Base-by-base conservation (phyloP, 2,888 invertebrate species). In the Oscheius onirici region DNA sequence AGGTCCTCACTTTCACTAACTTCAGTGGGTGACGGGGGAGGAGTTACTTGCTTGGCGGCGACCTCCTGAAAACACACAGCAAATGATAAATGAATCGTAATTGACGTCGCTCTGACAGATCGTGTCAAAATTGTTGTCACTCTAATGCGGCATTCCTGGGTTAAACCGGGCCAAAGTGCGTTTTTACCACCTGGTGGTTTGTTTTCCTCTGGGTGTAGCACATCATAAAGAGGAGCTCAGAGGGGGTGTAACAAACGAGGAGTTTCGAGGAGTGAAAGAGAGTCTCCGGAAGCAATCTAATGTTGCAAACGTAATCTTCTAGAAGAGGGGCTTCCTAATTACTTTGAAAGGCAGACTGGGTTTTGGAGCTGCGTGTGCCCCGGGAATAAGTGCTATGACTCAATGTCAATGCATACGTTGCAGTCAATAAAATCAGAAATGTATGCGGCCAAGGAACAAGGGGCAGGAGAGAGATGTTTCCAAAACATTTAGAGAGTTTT, bases 11-110 rank as follows among this genome's bases (percentile, higher is more conserved):
- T 51, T 20, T 51, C 66, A 17, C 49, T 49, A 40, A 49, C 49
- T 63, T 46, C 63, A 11, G 63, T 49, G 49, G 63, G 63, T 22
- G 66, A 52, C 41, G 66, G 54, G 54, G 66, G 66, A 24, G 66
- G 66, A 34, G 66, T 66, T 28, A 54, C 66, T 51, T 66, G 66
- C 54, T 66, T 66, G 52, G 34, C 40, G 65, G 49, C 40, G 66
- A 49, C 41, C 52, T 66, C 66, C 66, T 66, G 54, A 51, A 66
- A 66, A 54, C 24, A 34, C 34, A 61, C 22, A 46, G 58, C 58
- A 58, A 58, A 52, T 52, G 52, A 52, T 24, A 58, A 58, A 58
- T 58, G 58, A 58, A 58, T 58, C 58, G 58, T 43, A 40, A 58
- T 58, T 58, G 58, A 58, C 58, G 41, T 34, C n/a, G 41, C 11